Base-by-base conservation (phyloP, 2,888 invertebrate species). In the Actias luna region DNA sequence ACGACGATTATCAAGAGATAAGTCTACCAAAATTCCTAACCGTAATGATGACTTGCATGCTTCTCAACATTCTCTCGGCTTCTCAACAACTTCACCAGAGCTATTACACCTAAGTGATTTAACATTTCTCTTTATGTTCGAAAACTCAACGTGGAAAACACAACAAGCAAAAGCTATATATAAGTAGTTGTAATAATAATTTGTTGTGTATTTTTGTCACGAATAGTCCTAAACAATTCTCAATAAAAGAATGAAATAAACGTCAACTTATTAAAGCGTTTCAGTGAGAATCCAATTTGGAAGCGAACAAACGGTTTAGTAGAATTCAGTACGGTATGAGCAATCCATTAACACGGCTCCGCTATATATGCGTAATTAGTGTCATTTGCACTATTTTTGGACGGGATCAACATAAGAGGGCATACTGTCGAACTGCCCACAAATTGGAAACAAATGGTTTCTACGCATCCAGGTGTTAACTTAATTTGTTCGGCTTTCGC, bases 381-480 rank as follows among this genome's bases (percentile, higher is more conserved):
- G 89, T 89, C 91, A 88, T 91, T 91, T 84, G 89, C 89, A 90
- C 89, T 89, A 80, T 89, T 90, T 89, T 88, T 86, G 88, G 88
- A 88, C 79, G 89, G 89, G 92, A 92, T 92, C 85, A 90, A 91
- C 89, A 90, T 83, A 87, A 84, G 79, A 82, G 82, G 75, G 80
- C 80, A 87, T 82, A 86, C 85, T 91, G 90, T 89, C 85, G 87
- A 84, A 70, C 79, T 68, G 77, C 76, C 75, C 80, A 85, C 87
- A 89, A 91, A 89, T 92, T 91, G 88, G 89, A 82, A 85, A 82
- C 87, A 88, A 91, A 89, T 89, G 83, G 87, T 87, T 80, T 79
- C 78, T 77, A 79, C 77, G 80, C 77, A 80, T 77, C 71, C 73
- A 81, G 71, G 89, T 92, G 92, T 85, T 92, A 92, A 92, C 84